Evolutionary conservation across 1,140 invertebrate genomes (phyloP), one percentile per base, ranked within the genome.

Genomic region (Campoletis sonorensis): DNA sequence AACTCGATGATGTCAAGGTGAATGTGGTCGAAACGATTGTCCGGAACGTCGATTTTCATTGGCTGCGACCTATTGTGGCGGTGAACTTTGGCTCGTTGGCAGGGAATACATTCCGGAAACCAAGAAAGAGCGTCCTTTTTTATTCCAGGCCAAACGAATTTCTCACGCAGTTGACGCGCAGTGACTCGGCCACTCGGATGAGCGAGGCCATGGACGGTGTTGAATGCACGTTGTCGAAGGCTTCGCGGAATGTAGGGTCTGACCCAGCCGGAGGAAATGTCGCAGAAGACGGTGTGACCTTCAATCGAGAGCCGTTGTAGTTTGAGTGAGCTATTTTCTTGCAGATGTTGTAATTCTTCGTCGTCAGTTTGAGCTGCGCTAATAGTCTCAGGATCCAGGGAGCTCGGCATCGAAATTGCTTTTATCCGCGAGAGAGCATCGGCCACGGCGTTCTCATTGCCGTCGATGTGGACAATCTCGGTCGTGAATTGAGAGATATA

Each of bases 401-500:
- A 5, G 1, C 18, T 81, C 10, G 80, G 80, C 75, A 81, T 75
- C 30, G 54, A 67, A 45, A 88, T 80, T 5, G 51, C 40, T 71
- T 84, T 79, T 26, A 89, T 79, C 11, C 90, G 80, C 1, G 88
- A 89, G 0, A 90, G 81, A 0, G 86, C 79, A 77, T 90, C 89
- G 0, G 90, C 89, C 0, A 88, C 84, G 0, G 85, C 71, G 72
- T 93, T 92, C 5, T 87, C 78, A 0, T 82, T 73, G 10, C 92
- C 91, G 0, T 83, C 26, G n/a, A 93, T 83, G 78, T 91, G 86
- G 16, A 80, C 30, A 58, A 92, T 89, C 37, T 89, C 82, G 0
- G 87, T 90, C 0, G 88, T 87, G 80, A 89, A 91, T 82, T 92
- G 89, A 0, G 85, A 80, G 18, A 92, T 90, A n/a, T 80, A 90